A percentile compares a stretch with the other conserved stretches of the same genome.
Conservation (phyloP, 2,113 vertebrate genomes). For the Cavia porcellus region DNA sequence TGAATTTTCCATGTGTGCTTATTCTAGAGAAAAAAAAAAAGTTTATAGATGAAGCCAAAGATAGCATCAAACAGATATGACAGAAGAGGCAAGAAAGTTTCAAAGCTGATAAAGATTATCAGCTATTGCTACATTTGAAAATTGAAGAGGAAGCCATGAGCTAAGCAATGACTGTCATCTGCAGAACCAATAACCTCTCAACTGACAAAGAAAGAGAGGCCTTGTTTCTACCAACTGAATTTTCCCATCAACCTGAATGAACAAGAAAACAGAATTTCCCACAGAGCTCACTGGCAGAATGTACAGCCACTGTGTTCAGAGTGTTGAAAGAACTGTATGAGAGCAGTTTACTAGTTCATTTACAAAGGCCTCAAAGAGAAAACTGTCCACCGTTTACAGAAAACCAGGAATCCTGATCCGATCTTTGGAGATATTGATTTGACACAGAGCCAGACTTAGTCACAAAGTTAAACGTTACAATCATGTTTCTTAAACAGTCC, state of each 20-base stretch:
- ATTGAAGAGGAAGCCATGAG: not conserved
- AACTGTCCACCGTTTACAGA: not conserved
- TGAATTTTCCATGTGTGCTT: not conserved
- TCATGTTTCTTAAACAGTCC: not conserved
- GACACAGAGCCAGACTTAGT: not conserved
- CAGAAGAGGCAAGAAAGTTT: not conserved
- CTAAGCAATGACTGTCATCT: not conserved
- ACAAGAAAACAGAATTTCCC: not conserved
- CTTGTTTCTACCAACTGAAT: not conserved
- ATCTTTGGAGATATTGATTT: not conserved
- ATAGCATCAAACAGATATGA: not conserved
- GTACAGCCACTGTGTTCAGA: not conserved
- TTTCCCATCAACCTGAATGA: not conserved
- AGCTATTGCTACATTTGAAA: not conserved
- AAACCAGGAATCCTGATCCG: not conserved
- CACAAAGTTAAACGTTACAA: not conserved
- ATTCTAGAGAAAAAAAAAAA: not conserved
- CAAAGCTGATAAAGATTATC: not conserved
- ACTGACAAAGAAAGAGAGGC: not conserved
- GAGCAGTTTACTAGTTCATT: not conserved
- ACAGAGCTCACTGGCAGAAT: not conserved
- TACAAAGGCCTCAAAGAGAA: not conserved
- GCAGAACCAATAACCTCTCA: not conserved
- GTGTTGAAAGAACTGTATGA: not conserved
- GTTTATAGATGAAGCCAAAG: not conserved